phyloP scores from a whole-genome alignment of 2,797 vertebrate genomes.

The Morus bassanus region DNA sequence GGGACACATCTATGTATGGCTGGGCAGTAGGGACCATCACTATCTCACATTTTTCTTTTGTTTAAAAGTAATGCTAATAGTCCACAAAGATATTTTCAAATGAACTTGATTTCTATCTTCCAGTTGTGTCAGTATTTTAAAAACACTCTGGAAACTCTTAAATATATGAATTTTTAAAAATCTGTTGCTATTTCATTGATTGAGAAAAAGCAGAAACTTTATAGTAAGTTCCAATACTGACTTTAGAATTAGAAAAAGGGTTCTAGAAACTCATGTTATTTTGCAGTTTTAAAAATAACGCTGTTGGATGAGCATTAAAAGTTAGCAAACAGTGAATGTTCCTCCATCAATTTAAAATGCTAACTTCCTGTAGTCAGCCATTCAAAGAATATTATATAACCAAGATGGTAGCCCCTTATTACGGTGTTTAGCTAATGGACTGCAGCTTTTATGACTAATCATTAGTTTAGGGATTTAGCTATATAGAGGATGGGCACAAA shows the following conservation, averaged over 20 bases:
- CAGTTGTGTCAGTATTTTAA: background rate
- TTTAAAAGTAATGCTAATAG: background rate
- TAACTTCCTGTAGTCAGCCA: background rate
- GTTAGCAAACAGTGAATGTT: background rate
- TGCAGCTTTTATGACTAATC: conserved; percentile 36
- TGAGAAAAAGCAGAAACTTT: background rate
- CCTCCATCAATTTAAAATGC: background rate
- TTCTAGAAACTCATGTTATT: background rate
- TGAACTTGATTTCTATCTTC: background rate
- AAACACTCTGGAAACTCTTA: background rate
- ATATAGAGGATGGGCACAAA: conserved; percentile 2
- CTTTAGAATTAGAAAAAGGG: background rate
- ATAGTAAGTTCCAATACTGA: background rate
- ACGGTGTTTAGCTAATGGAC: conserved; percentile 49
- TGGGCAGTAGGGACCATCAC: background rate
- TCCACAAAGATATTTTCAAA: background rate
- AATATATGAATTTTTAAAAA: background rate
- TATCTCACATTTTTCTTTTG: background rate
- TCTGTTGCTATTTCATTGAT: background rate
- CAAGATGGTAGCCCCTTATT: conserved; percentile 23
- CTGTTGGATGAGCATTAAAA: background rate
- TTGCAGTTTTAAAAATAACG: background rate
- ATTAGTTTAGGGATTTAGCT: conserved; percentile 34
- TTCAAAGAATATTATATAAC: background rate
- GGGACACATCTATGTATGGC: background rate